Evolutionary conservation across 30 jellyfish, hydroid and myxozoan genomes (phyloP).

Genomic region (Sanderia malayensis): DNA sequence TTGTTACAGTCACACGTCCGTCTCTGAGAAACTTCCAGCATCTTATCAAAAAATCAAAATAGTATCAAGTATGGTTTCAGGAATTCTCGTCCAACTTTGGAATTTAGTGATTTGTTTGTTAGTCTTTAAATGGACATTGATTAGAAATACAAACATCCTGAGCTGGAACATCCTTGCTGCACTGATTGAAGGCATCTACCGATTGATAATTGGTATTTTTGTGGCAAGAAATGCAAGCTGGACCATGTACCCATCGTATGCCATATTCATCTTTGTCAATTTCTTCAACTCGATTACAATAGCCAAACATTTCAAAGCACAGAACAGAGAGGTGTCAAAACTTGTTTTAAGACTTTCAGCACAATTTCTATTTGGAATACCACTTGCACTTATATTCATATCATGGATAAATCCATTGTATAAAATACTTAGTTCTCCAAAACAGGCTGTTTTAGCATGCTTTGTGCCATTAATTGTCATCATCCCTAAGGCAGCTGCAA

Average conservation of each 20-base stretch:
- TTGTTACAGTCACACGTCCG: conserved; percentile 28
- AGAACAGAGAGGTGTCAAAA: neutral
- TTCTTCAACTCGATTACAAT: conserved; percentile 42
- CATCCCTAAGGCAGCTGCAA: conserved; percentile 45
- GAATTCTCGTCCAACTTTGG: conserved; percentile 41
- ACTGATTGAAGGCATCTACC: conserved; percentile 34
- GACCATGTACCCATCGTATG: conserved; percentile 50
- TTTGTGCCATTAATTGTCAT: conserved; percentile 47
- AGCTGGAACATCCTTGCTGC: conserved; percentile 65
- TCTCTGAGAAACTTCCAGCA: neutral
- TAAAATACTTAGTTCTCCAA: conserved; percentile 18
- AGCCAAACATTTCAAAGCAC: conserved; percentile 12
- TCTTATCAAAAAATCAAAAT: conserved; percentile 11
- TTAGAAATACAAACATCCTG: conserved; percentile 19
- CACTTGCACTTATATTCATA: conserved; percentile 40
- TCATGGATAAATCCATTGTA: conserved; percentile 49
- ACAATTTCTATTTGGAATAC: conserved; percentile 52
- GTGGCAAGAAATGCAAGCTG: conserved; percentile 16
- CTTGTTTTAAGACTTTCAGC: conserved; percentile 26
- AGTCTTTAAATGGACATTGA: conserved; percentile 27
- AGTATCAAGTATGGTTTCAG: conserved; percentile 32
- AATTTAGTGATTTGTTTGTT: conserved; percentile 31
- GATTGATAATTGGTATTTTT: conserved; percentile 26
- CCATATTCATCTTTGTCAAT: conserved; percentile 19
- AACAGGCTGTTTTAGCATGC: conserved; percentile 45